phyloP scores from a whole-genome alignment of 2,888 invertebrate species.

The Corythucha ciliata region DNA sequence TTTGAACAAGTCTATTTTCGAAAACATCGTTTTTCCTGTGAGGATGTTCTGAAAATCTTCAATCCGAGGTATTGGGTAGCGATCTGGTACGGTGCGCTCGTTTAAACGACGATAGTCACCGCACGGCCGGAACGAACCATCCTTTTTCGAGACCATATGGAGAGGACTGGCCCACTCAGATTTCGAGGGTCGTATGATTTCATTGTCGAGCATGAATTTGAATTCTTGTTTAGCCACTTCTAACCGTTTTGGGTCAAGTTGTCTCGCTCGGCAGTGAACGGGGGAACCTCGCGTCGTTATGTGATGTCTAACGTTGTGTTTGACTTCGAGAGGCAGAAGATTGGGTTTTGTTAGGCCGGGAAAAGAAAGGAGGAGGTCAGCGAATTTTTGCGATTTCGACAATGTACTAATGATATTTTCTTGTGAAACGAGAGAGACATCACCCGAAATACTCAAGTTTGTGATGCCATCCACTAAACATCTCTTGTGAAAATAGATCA shows the following conservation, averaged over 20 bases:
- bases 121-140: conserved; percentile 38
- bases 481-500: conserved; percentile 11
- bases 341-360: background rate
- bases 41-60: conserved; percentile 37
- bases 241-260: conserved; percentile 36
- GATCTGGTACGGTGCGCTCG: conserved; percentile 37
- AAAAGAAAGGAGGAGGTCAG: background rate
- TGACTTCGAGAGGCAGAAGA: conserved; percentile 1
- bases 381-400: conserved; percentile 8
- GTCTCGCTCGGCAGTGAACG: conserved; percentile 34
- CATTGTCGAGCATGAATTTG: conserved; percentile 36
- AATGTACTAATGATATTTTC: conserved; percentile 1
- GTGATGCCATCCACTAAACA: conserved; percentile 5
- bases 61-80: conserved; percentile 39
- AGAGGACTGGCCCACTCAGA: conserved; percentile 39
- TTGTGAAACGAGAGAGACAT: background rate
- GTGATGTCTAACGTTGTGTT: conserved; percentile 26
- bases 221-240: conserved; percentile 36
- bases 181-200: conserved; percentile 35
- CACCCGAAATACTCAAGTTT: conserved; percentile 7
- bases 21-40: conserved; percentile 25
- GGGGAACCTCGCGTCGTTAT: conserved; percentile 38
- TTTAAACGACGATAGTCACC: conserved; percentile 41
- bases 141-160: conserved; percentile 7
- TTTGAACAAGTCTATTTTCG: conserved; percentile 26